Evolutionary conservation across 1,140 invertebrate genomes (phyloP).

Genomic region (Pentalonia nigronervosa): DNA sequence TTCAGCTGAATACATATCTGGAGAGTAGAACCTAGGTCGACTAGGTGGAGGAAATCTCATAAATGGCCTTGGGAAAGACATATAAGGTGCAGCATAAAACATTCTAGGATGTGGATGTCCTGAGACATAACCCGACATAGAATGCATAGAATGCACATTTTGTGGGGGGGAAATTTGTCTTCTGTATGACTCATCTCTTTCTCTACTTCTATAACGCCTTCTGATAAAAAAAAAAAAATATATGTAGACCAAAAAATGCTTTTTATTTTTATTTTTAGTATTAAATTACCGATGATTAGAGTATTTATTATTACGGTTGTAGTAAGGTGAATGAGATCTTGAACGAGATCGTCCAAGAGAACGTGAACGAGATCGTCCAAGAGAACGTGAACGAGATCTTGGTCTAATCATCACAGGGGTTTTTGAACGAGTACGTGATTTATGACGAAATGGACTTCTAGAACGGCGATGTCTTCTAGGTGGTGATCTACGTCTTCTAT

Average conservation of each 20-base stretch:
- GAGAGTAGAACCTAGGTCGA: slow-evolving; percentile 34
- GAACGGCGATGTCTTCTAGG: not conserved
- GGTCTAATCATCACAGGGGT: not conserved
- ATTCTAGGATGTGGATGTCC: slow-evolving; percentile 47
- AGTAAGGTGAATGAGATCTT: slow-evolving; percentile 54
- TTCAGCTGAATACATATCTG: slow-evolving; percentile 43
- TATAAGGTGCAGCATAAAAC: slow-evolving; percentile 50
- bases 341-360: not conserved
- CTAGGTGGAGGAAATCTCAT: slow-evolving; percentile 28
- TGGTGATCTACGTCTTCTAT: slow-evolving; percentile 45
- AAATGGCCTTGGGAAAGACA: slow-evolving; percentile 42
- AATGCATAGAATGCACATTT: slow-evolving; percentile 6
- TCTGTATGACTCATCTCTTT: slow-evolving; percentile 51
- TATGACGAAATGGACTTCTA: slow-evolving; percentile 36
- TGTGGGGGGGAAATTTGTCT: slow-evolving; percentile 26
- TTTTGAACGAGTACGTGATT: slow-evolving; percentile 42
- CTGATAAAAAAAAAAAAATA: not conserved
- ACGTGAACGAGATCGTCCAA: slow-evolving; percentile 45
- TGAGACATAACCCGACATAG: slow-evolving; percentile 34
- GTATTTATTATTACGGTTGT: slow-evolving; percentile 48
- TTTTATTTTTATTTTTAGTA: not conserved
- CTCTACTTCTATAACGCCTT: slow-evolving; percentile 42
- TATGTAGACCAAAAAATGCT: not conserved
- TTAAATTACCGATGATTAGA: slow-evolving; percentile 45
- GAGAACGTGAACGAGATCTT: slow-evolving; percentile 49